These are phyloP conservation scores for Eueides isabella DNA, from an alignment of 1,140 invertebrate genomes.

Conservation along the genomic window DNA sequence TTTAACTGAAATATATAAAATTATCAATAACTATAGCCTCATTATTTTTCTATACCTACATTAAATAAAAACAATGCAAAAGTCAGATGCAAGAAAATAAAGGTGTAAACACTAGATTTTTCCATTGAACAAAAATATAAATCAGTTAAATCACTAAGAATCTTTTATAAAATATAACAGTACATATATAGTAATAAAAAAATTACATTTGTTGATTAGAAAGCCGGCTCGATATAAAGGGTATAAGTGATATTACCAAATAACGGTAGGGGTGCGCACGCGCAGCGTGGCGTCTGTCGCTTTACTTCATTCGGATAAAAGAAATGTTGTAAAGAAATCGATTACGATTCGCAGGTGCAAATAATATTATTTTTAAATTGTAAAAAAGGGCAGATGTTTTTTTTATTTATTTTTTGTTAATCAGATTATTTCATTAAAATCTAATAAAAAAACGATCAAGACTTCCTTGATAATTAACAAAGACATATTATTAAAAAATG, in stretches of 20 bases:
- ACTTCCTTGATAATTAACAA: constrained; percentile 18
- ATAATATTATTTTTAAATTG: constrained; percentile 56
- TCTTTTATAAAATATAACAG: not conserved
- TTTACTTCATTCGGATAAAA: constrained; percentile 45
- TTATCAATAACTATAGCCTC: too few relatives aligned
- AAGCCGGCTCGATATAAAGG: constrained; percentile 9
- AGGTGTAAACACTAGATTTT: too few relatives aligned
- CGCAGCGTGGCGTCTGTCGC: constrained; percentile 62
- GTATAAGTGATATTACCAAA: constrained; percentile 22
- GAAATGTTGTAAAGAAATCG: constrained; percentile 60
- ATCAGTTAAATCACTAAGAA: not conserved
- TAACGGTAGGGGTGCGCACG: constrained; percentile 60
- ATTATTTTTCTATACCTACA: too few relatives aligned
- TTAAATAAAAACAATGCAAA: too few relatives aligned
- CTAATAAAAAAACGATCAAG: constrained; percentile 31
- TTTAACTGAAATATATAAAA: too few relatives aligned
- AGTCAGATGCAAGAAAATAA: too few relatives aligned
- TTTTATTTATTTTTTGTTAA: constrained; percentile 32
- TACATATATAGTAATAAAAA: not conserved
- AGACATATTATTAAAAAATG: constrained; percentile 10
- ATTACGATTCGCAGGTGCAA: constrained; percentile 76
- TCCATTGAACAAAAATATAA: too few relatives aligned
- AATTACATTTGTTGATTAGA: constrained; percentile 2
- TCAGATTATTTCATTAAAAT: constrained; percentile 36
- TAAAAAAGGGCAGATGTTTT: constrained; percentile 54